Base-by-base conservation (phyloP, 2,888 invertebrate species). In the Drosophila conformis region DNA sequence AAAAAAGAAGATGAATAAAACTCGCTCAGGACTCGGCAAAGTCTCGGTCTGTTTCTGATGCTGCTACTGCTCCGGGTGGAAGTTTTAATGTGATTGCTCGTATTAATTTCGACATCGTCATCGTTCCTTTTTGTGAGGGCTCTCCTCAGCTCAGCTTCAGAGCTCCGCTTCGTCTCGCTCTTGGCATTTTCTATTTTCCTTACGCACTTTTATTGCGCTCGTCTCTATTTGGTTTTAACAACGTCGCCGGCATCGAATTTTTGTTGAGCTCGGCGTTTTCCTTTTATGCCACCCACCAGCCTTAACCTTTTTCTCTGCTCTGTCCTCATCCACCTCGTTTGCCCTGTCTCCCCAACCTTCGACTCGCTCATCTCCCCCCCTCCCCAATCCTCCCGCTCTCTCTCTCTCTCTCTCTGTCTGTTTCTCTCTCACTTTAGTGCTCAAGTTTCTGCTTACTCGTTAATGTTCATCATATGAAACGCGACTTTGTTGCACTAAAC, bases 51-150 rank as follows among this genome's bases (percentile, higher is more conserved):
- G 69, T 49, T 72, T 46, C 73, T 54, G 53, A 29, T 52, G 31
- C 31, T 52, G n/a, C 51, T 27, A 13, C 57, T 68, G 66, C 56
- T 74, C 57, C 73, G 70, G 75, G 69, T 84, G 73, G 76, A 86
- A 86, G 87, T 86, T 86, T 86, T 86, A 86, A 86, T 86, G 87
- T 87, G 85, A 86, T 87, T 83, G 83, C 85, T 87, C 82, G 86
- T 83, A 87, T 86, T 86, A 86, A 86, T 86, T 86, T 86, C 85
- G 87, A 80, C 87, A 85, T 86, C 87, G 85, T 87, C 87, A 85
- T 86, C 81, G 82, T 82, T 82, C 70, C 74, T 76, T 62, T 73
- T 68, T 56, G 54, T 67, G 29, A 5, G 49, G 13, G 11, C 58
- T 60, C 35, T 38, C 18, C 51, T 51, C 42, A 11, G 51, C 40